Conservation (phyloP, 2,113 vertebrate genomes). For the Apodemus sylvaticus region DNA sequence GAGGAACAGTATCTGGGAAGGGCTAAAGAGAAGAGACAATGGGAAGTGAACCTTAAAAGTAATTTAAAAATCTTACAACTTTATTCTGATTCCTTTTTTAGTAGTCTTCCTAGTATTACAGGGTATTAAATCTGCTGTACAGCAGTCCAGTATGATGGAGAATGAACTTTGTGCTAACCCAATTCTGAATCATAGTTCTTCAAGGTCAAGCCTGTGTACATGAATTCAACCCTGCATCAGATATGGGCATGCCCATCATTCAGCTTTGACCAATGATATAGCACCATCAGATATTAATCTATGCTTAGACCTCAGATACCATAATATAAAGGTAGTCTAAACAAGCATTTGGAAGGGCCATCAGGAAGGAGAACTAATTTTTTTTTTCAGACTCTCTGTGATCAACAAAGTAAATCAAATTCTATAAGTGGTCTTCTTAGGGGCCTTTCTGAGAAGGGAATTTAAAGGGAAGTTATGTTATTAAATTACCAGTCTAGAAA, state of each 20-base stretch:
- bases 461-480: background rate
- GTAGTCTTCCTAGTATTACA: background rate
- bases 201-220: background rate
- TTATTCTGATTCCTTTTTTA: background rate
- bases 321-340: background rate
- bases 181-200: no score
- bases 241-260: accelerated
- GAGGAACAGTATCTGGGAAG: background rate
- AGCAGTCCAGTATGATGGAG: background rate
- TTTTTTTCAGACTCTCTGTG: background rate
- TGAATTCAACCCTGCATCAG: background rate
- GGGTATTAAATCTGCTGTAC: background rate
- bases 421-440: background rate
- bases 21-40: background rate
- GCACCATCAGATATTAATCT: background rate
- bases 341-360: background rate
- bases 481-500: background rate
- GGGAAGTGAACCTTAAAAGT: background rate
- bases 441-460: background rate
- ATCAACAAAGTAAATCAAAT: background rate
- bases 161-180: background rate
- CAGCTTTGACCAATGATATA: background rate
- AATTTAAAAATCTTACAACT: background rate
- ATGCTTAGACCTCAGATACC: background rate
- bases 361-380: background rate